These are phyloP conservation scores for Ooceraea biroi DNA, from an alignment of 1,140 invertebrate species.

Conservation along the genomic window DNA sequence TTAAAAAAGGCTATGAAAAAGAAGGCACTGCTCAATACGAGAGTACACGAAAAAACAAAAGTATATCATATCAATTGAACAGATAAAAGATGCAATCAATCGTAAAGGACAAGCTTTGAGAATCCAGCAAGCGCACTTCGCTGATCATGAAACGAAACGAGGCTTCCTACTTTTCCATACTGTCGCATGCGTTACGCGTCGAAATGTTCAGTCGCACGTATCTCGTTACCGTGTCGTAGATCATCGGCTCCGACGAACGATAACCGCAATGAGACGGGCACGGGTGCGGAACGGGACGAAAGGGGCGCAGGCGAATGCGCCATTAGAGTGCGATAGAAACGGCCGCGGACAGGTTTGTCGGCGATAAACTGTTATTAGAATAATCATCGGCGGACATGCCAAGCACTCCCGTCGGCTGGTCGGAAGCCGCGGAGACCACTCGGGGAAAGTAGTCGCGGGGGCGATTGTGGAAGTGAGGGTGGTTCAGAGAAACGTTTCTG, in stretches of 20 bases:
- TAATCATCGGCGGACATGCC: slow-evolving; percentile 19
- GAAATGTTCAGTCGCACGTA: not conserved
- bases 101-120: too few relatives aligned
- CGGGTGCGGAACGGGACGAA: too few relatives aligned
- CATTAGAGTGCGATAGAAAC: slow-evolving; percentile 2
- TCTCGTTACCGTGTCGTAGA: not conserved
- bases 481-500: not conserved
- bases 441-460: slow-evolving; percentile 23
- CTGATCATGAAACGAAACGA: too few relatives aligned
- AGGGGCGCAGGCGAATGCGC: not conserved
- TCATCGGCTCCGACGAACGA: not conserved
- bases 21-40: not conserved
- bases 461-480: not conserved
- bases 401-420: not conserved
- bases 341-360: slow-evolving; percentile 39
- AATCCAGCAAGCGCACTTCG: too few relatives aligned
- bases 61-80: too few relatives aligned
- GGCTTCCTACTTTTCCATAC: not conserved
- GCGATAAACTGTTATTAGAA: slow-evolving; percentile 39
- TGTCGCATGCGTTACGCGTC: not conserved
- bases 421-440: slow-evolving; percentile 13
- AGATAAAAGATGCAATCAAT: too few relatives aligned
- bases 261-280: not conserved
- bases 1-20: not conserved
- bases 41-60: too few relatives aligned